Conservation (phyloP, 2,113 vertebrate species). For the Arenaria interpres region DNA sequence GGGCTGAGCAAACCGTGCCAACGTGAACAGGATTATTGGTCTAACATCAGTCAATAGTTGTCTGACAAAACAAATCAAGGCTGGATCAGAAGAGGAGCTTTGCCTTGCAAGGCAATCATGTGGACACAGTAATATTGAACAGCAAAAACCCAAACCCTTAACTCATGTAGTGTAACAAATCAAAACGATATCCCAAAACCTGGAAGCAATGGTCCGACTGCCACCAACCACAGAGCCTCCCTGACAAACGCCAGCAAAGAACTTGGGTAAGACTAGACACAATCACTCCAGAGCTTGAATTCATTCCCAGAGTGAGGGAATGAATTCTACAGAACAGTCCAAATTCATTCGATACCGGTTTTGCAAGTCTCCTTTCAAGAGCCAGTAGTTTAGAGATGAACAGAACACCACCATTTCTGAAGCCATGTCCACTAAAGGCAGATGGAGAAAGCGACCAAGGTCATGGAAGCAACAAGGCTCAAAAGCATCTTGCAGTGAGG, state of each 20-base stretch:
- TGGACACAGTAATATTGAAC: neutral
- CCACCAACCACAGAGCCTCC: neutral
- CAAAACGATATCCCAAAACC: neutral
- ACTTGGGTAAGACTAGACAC: neutral
- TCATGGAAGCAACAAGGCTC: neutral
- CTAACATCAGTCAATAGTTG: neutral
- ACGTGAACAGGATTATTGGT: neutral
- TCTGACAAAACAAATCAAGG: neutral
- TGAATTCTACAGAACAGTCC: neutral
- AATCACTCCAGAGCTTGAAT: neutral
- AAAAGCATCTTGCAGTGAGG: neutral
- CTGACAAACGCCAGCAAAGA: neutral
- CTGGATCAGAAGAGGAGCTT: neutral
- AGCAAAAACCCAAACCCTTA: neutral
- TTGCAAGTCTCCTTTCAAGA: neutral
- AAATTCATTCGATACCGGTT: neutral
- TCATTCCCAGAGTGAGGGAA: neutral
- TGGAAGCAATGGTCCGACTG: neutral
- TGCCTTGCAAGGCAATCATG: rapidly evolving
- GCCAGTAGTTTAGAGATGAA: neutral
- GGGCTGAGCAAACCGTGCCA: neutral
- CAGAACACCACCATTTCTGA: neutral
- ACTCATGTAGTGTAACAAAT: neutral
- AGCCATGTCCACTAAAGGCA: neutral
- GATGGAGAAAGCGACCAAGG: neutral